Evolutionary conservation across 1,140 invertebrate genomes (phyloP), one percentile per base, ranked within the genome.

Genomic region (Penaeus vannamei): DNA sequence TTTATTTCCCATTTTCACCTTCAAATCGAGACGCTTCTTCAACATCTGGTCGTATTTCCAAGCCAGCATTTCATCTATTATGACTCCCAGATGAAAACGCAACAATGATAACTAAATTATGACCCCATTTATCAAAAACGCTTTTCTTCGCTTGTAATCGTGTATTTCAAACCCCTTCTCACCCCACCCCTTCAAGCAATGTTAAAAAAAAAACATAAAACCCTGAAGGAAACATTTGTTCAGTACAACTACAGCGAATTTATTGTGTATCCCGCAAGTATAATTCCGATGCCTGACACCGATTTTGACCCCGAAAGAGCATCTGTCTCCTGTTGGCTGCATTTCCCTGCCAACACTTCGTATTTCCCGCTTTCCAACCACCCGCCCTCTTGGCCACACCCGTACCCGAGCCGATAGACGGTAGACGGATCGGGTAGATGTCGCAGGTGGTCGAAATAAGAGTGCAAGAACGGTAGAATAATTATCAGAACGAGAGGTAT

Each of bases 401-500:
- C 3, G 36, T 60, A 61, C 29, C 42, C 69, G 72, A 61, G 23
- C 22, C 26, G n/a, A 36, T 36, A 46, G 82, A 26, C 26, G 72
- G 53, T 69, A 82, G 69, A 77, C 77, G 42, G 42, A 22, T 42
- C 26, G 20, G 36, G 53, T 32, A 53, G 5, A 42, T 62, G n/a
- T 62, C 42, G 62, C 14, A 42, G 22, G 14, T 76, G 29, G 19
- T 46, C 62, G 87, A 64, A n/a, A 61, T 84, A 89, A 59, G 84
- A 77, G 22, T 26, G 59, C 46, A 84, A 89, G 66, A 89, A 76
- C 81, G 77, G 84, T 66, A 29, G 46, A 89, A 84, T 84, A 89
- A 76, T 84, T 59, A 89, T 84, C 81, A 76, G 72, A 46, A 89
- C 87, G 62, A 84, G 84, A 89, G 87, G 87, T 89, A 89, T 89